These are phyloP conservation scores for Synodontis membranacea DNA, from an alignment of 2,113 vertebrate genomes.

Conservation along the genomic window DNA sequence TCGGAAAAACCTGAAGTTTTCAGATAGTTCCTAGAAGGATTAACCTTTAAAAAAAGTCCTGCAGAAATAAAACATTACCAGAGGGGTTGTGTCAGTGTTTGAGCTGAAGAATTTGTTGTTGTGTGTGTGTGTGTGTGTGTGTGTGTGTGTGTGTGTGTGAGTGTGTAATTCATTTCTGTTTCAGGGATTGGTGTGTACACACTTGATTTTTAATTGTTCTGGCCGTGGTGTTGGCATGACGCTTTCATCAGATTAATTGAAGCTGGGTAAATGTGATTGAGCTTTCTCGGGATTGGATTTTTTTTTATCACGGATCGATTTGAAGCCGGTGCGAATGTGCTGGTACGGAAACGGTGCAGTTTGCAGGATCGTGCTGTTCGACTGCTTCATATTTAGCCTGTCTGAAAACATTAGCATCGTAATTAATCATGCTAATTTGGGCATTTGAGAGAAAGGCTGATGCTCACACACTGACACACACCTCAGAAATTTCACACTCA, in stretches of 20 bases:
- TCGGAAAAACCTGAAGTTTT: neutral
- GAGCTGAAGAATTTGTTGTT: neutral
- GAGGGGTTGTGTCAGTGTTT: neutral
- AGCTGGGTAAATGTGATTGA: constrained; percentile 78
- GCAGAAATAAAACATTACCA: neutral
- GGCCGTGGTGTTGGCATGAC: constrained; percentile 53
- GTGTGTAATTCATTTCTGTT: neutral
- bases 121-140: neutral
- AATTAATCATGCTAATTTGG: constrained; percentile 65
- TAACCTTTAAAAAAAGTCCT: neutral
- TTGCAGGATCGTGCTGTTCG: constrained; percentile 8
- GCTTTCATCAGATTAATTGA: constrained; percentile 79
- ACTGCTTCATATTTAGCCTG: constrained; percentile 56
- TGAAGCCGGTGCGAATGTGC: constrained; percentile 25
- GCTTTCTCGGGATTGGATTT: constrained; percentile 74
- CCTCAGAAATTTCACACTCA: neutral
- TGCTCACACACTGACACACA: neutral
- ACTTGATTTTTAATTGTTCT: constrained; percentile 67
- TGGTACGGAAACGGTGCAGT: constrained; percentile 49
- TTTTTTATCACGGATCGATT: constrained; percentile 56
- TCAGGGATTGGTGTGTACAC: constrained; percentile 29
- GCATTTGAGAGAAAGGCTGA: neutral
- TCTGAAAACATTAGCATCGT: constrained; percentile 65
- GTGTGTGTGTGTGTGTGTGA: neutral
- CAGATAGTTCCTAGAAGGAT: neutral